Evolutionary conservation across 2,888 invertebrate genomes (phyloP), one percentile per base, ranked within the genome.

Genomic region (Phortica magna): DNA sequence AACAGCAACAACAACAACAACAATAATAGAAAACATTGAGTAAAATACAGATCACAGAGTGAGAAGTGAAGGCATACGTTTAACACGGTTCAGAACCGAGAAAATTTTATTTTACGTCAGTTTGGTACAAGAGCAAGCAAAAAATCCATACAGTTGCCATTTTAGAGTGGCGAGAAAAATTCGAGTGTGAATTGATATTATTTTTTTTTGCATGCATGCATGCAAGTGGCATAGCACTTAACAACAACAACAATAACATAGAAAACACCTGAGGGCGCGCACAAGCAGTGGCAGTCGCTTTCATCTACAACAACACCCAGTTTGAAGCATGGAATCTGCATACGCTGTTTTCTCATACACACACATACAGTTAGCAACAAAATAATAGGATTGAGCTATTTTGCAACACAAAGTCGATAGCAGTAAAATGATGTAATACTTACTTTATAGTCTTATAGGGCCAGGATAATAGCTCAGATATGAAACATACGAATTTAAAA

Each of bases 101-200:
- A 31, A 31, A 31, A 31, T 31, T 31, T 31, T 31, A 31, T 31
- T 31, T 31, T 31, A 31, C 31, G 31, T 31, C 31, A 31, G 31
- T 31, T 31, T 31, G 31, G 31, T 31, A 31, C 31, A 31, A 31
- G 31, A 31, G 31, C 31, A 31, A 31, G 31, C 3, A 31, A 31
- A 31, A 31, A 31, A 31, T 31, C 3, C 31, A 31, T 4, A 31
- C 31, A 31, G 31, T 31, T 31, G 31, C 31, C 31, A 48, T 48
- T 48, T 9, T 48, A 48, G 48, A 57, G 53, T 31, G 39, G 53
- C 48, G 48, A 73, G 71, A 73, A 77, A 75, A 73, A 77, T 79
- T 87, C 83, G 85, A 89, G 89, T 89, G 88, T 86, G 89, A 89
- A 89, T 89, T 88, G 89, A 89, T 88, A 89, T 88, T 84, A 83